A percentile compares a stretch with the other conserved stretches of the same genome.
Conservation (phyloP, 2,797 vertebrate genomes). For the Acanthornis magna region DNA sequence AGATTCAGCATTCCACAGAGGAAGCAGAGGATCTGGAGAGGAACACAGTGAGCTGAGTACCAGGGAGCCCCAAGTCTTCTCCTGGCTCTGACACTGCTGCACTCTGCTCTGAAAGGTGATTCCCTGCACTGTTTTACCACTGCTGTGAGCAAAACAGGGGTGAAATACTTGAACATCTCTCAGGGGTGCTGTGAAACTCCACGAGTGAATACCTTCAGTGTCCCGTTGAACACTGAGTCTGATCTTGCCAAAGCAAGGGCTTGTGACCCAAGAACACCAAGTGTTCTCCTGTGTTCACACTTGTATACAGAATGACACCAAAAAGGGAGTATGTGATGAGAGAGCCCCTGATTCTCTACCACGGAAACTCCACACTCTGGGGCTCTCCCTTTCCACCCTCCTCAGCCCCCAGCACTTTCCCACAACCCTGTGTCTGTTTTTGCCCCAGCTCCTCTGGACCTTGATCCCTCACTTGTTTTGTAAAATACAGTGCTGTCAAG, state of each 20-base stretch:
- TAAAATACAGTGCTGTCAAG: not conserved
- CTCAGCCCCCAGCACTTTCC: not conserved
- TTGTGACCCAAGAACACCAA: not conserved
- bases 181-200: not conserved
- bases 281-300: not conserved
- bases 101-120: not conserved
- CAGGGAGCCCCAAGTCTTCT: not conserved
- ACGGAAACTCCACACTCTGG: not conserved
- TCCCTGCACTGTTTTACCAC: not conserved
- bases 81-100: not conserved
- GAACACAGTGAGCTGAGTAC: not conserved
- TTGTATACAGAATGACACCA: not conserved
- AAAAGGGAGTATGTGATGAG: not conserved
- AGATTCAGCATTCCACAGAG: not conserved
- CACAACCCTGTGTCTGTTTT: not conserved
- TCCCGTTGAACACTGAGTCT: not conserved
- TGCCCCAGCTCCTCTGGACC: not conserved
- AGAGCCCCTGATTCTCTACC: not conserved
- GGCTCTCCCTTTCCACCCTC: not conserved
- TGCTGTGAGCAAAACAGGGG: fast-evolving
- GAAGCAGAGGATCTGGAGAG: not conserved
- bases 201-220: not conserved
- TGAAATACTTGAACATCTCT: not conserved
- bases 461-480: not conserved
- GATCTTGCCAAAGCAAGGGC: not conserved